phyloP scores from a whole-genome alignment of 2,113 vertebrate genomes.

The Pavo muticus region DNA sequence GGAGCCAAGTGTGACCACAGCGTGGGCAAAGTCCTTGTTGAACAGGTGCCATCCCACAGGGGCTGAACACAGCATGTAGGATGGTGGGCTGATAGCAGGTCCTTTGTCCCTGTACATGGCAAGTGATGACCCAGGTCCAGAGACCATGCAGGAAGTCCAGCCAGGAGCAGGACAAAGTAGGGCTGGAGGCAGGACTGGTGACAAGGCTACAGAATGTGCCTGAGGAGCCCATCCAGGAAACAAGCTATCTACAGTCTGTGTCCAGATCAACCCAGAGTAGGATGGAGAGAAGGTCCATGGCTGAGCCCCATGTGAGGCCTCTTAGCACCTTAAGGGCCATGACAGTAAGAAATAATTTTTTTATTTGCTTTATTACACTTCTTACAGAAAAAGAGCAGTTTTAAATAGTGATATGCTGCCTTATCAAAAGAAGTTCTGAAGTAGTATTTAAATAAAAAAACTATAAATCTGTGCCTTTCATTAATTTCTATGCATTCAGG shows the following conservation, averaged over 20 bases:
- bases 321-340: neutral
- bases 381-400: neutral
- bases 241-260: accelerated
- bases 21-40: neutral
- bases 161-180: neutral
- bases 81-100: neutral
- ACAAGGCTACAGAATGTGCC: accelerated
- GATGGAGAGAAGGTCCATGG: neutral
- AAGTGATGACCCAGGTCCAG: accelerated
- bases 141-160: neutral
- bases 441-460: no score
- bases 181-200: neutral
- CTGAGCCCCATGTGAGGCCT: neutral
- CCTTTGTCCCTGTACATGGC: accelerated
- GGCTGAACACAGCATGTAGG: neutral
- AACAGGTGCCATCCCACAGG: neutral
- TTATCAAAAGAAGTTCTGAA: neutral
- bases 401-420: neutral
- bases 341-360: neutral
- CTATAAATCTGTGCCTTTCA: neutral
- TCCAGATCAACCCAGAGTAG: neutral
- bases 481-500: accelerated
- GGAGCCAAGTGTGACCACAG: neutral
- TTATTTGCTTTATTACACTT: neutral
- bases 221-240: neutral